Conservation (phyloP, 2,888 invertebrate genomes). For the Dichetophora obliterata region DNA sequence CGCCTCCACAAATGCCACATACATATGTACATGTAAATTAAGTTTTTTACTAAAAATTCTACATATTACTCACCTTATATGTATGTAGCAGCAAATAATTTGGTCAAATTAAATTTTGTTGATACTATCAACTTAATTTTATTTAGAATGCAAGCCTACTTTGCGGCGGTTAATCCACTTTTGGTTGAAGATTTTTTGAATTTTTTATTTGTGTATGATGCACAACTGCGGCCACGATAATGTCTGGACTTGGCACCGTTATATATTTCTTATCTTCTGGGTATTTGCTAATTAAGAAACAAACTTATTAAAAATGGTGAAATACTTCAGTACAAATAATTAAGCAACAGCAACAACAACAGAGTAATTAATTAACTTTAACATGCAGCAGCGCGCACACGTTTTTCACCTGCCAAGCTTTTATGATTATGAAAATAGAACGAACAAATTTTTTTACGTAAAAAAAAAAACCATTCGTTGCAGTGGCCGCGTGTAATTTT, state of each 20-base stretch:
- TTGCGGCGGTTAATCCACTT: neutral
- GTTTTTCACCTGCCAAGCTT: neutral
- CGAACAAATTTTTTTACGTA: neutral
- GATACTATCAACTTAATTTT: neutral
- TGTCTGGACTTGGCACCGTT: neutral
- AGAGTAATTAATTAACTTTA: neutral
- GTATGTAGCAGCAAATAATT: no score
- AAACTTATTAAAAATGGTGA: neutral
- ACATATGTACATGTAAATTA: no score
- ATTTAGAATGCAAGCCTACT: neutral
- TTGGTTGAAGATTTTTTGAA: neutral
- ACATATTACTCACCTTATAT: no score
- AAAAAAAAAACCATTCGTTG: neutral
- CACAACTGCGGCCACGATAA: neutral
- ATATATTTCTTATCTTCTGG: neutral
- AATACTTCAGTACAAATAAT: neutral
- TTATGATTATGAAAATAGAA: neutral
- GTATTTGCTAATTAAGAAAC: neutral
- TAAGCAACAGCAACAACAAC: no score
- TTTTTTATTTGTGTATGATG: neutral
- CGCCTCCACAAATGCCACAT: neutral
- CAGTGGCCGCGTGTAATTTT: conserved; percentile 6
- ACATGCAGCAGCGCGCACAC: neutral
- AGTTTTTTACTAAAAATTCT: no score
- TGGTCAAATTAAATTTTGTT: no score